Evolutionary conservation across 1,140 invertebrate species (phyloP).

Genomic region (Eriosoma lanigerum): DNA sequence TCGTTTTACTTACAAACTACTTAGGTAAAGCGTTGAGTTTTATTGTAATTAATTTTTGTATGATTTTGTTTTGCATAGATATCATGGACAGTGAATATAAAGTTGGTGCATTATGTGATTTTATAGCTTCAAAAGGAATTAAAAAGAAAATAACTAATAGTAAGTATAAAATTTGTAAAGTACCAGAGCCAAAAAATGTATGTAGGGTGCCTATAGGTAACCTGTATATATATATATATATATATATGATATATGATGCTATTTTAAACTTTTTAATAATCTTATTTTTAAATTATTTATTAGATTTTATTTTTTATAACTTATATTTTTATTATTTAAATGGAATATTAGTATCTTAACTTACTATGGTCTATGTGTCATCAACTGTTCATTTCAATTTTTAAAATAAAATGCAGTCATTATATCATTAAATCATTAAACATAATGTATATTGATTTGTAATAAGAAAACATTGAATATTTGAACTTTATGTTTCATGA

Average conservation of each 20-base stretch:
- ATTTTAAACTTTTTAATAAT: neutral
- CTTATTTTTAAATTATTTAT: no score
- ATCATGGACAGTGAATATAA: constrained; percentile 16
- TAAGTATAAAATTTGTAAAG: neutral
- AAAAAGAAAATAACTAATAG: constrained; percentile 21
- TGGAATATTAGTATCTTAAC: no score
- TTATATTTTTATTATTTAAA: no score
- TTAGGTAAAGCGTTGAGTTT: no score
- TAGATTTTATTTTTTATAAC: no score
- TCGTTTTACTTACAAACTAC: no score
- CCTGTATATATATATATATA: neutral
- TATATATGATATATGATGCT: neutral
- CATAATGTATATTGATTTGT: neutral
- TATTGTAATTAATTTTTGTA: no score
- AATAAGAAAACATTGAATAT: neutral
- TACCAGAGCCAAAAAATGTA: no score
- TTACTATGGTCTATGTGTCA: no score
- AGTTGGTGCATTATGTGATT: constrained; percentile 21
- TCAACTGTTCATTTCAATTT: neutral
- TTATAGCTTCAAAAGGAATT: neutral
- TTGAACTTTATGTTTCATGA: neutral
- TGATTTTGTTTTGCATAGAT: neutral
- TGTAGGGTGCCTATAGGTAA: neutral
- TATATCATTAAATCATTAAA: neutral
- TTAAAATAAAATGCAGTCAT: neutral